Conservation (phyloP, 2,113 vertebrate genomes). For the Enhydra lutris region DNA sequence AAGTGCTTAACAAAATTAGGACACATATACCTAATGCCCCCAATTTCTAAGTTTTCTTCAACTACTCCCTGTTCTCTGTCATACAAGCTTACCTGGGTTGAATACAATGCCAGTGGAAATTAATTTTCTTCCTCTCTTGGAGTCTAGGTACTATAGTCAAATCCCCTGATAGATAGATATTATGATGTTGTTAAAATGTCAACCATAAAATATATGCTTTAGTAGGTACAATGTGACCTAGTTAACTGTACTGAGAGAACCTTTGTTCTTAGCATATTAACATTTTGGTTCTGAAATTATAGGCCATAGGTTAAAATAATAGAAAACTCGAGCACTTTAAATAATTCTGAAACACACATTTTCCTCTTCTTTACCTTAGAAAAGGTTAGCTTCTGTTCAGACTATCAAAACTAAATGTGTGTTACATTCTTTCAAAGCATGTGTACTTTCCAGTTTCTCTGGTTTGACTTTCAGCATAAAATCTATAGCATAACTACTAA, state of each 20-base stretch:
- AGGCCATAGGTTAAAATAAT: conserved; percentile 35
- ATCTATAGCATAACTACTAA: background rate
- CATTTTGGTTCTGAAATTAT: background rate
- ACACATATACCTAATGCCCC: background rate
- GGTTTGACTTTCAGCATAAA: background rate
- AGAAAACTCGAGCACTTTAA: background rate
- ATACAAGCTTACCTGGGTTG: background rate
- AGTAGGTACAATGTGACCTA: conserved; percentile 47
- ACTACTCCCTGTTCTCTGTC: background rate
- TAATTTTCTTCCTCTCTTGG: conserved; percentile 50
- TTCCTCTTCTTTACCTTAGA: background rate
- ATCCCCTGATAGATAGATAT: conserved; percentile 45
- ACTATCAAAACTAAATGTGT: background rate
- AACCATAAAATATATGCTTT: background rate
- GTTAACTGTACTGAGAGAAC: conserved; percentile 20
- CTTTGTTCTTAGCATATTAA: conserved; percentile 30
- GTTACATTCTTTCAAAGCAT: background rate
- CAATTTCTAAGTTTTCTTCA: conserved; percentile 10
- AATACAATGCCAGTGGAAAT: conserved; percentile 33
- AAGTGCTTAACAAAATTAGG: background rate
- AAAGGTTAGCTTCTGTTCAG: background rate
- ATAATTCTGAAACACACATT: background rate
- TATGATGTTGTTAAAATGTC: conserved; percentile 52
- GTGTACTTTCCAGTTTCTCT: background rate
- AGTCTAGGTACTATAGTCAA: conserved; percentile 3